A percentile compares a stretch with the other conserved stretches of the same genome.
phyloP scores from a whole-genome alignment of 2,797 vertebrate genomes.

The Intellagama lesueurii region DNA sequence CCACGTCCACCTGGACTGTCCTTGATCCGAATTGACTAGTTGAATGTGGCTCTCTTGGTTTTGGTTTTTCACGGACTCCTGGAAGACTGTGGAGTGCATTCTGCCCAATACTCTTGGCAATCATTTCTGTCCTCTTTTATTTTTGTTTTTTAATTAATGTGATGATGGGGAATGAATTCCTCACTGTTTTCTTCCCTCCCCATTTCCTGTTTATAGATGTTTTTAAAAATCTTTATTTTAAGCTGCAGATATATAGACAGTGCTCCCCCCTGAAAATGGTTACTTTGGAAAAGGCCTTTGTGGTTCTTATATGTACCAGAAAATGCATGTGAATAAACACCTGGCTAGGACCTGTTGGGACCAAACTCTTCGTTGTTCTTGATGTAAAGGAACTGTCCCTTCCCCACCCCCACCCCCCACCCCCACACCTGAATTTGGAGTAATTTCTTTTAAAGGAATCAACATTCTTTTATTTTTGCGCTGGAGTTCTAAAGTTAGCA shows the following conservation, averaged over 20 bases:
- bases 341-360: slow-evolving; percentile 80
- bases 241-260: slow-evolving; percentile 52
- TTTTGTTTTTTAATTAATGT: slow-evolving; percentile 61
- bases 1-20: slow-evolving; percentile 54
- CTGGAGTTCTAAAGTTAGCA: slow-evolving; percentile 66
- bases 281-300: slow-evolving; percentile 76
- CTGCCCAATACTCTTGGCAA: slow-evolving; percentile 66
- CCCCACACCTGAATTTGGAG: slow-evolving; percentile 73
- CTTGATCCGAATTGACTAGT: slow-evolving; percentile 47
- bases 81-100: slow-evolving; percentile 67
- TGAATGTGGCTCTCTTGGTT: slow-evolving; percentile 40
- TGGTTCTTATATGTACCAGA: slow-evolving; percentile 73
- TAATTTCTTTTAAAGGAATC: slow-evolving; percentile 61
- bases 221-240: slow-evolving; percentile 70
- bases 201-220: slow-evolving; percentile 72
- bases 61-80: slow-evolving; percentile 57
- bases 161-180: slow-evolving; percentile 57
- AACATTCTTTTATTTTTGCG: slow-evolving; percentile 66
- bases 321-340: slow-evolving; percentile 83
- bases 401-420: too few species aligned
- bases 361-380: slow-evolving; percentile 77
- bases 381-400: slow-evolving; percentile 48
- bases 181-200: slow-evolving; percentile 8
- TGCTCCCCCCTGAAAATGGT: slow-evolving; percentile 69
- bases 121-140: slow-evolving; percentile 70